Evolutionary conservation across 1,140 invertebrate species (phyloP), one percentile per base, ranked within the genome.

Genomic region (Pseudomyrmex concolor): DNA sequence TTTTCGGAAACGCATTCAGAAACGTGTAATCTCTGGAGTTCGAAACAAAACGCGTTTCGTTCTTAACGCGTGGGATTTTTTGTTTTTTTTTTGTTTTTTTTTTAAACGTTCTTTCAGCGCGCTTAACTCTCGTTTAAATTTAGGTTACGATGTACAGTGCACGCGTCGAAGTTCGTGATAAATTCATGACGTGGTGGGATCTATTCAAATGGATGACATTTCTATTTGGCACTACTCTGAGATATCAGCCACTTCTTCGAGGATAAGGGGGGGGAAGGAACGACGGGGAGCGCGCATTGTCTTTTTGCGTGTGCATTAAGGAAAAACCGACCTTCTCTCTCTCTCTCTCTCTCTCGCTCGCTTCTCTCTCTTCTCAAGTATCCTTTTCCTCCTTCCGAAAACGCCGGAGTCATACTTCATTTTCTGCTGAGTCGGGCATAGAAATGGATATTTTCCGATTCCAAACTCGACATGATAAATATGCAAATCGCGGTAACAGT

Each of bases 401-500:
- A 80, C 71, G 50, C 66, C 54, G 45, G 66, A 80, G 76, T 80
- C 76, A 80, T 80, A 80, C 54, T 80, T 80, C 76, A 80, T 80
- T 80, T 80, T 80, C 76, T 80, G 76, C 76, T 80, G 76, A 80
- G 76, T 71, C 59, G 76, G 76, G 76, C 76, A 59, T 80, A 80
- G 66, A 70, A 80, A 70, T 80, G 76, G 76, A 19, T 80, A 71
- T 80, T 71, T 70, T 59, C 66, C 76, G 76, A 80, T 80, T 80
- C n/a, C 66, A 70, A 70, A 80, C 34, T 71, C 66, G 76, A 80
- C 66, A 71, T 80, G 76, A 80, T 80, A 80, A 80, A 80, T 80
- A 80, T 70, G 66, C 66, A 80, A 80, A 80, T 80, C 67, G 76
- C 50, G 12, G 66, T 80, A 70, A 80, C 76, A 80, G 66, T 80